Evolutionary conservation across 1,140 invertebrate species (phyloP).

Genomic region (Asbolus verrucosus): DNA sequence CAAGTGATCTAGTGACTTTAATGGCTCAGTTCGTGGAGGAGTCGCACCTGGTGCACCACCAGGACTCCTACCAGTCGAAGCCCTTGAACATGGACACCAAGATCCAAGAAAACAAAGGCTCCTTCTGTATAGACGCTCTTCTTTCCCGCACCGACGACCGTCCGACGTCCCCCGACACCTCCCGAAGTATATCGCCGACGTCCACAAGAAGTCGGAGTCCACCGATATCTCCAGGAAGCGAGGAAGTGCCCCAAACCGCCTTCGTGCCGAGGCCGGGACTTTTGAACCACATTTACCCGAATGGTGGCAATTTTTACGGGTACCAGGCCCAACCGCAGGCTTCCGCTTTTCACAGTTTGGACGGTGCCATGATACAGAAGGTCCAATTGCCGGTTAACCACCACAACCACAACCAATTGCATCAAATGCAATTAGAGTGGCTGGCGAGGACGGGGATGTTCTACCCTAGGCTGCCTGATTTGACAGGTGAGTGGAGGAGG

Average conservation of each 20-base stretch:
- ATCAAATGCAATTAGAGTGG: conserved; percentile 88
- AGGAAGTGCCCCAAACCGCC: conserved; percentile 60
- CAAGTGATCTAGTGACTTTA: neutral
- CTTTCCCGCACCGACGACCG: conserved; percentile 64
- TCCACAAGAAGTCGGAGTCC: conserved; percentile 63
- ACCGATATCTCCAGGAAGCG: conserved; percentile 66
- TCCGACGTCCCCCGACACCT: conserved; percentile 59
- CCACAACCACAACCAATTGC: conserved; percentile 70
- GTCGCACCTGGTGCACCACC: conserved; percentile 31
- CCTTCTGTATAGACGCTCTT: conserved; percentile 78
- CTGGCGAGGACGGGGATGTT: conserved; percentile 87
- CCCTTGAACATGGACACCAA: conserved; percentile 62
- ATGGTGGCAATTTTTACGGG: conserved; percentile 58
- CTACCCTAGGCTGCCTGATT: conserved; percentile 81
- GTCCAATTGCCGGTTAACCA: conserved; percentile 54
- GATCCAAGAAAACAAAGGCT: conserved; percentile 64
- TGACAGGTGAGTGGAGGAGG: conserved; percentile 70
- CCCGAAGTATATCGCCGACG: conserved; percentile 60
- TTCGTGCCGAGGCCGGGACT: conserved; percentile 62
- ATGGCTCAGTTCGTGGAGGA: conserved; percentile 57
- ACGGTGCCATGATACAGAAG: conserved; percentile 59
- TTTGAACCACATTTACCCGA: conserved; percentile 60
- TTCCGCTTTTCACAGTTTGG: conserved; percentile 65
- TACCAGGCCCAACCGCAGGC: conserved; percentile 54
- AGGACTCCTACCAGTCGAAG: conserved; percentile 53